A percentile compares a stretch with the other conserved stretches of the same genome.
Conservation (phyloP, 2,888 invertebrate genomes). For the Graphium colonna region DNA sequence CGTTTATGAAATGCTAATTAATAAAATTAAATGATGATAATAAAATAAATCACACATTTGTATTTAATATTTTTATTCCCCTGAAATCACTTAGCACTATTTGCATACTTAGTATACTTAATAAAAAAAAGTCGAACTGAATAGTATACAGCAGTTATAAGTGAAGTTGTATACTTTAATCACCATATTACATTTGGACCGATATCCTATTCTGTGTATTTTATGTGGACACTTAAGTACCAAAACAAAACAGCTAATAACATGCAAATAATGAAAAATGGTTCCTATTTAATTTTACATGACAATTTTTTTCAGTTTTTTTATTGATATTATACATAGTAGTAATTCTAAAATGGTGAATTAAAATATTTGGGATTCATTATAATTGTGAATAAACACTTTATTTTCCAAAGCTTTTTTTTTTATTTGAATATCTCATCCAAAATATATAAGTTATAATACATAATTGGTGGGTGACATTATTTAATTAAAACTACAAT, state of each 20-base stretch:
- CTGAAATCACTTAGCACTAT: conserved; percentile 40
- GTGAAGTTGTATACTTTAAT: conserved; percentile 25
- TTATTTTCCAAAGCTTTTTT: too few relatives aligned
- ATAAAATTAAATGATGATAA: conserved; percentile 23
- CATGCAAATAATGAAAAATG: conserved; percentile 1
- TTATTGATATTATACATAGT: too few relatives aligned
- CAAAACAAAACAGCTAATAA: not conserved
- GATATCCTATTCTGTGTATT: conserved; percentile 22
- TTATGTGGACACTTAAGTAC: not conserved
- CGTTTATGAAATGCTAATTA: too few relatives aligned
- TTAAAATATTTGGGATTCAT: too few relatives aligned
- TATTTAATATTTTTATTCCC: conserved; percentile 47
- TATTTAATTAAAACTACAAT: too few relatives aligned
- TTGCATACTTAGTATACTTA: conserved; percentile 42
- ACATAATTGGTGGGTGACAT: too few relatives aligned
- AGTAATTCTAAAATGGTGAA: too few relatives aligned
- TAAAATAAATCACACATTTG: conserved; percentile 31
- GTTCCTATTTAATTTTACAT: conserved; percentile 3
- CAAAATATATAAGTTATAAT: too few relatives aligned
- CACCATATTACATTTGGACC: conserved; percentile 48
- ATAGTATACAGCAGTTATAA: conserved; percentile 3
- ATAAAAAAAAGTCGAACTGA: conserved; percentile 42
- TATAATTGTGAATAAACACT: too few relatives aligned
- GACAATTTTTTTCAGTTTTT: too few relatives aligned
- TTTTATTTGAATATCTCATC: too few relatives aligned